Conservation (phyloP, 2,888 invertebrate genomes). For the Drosophila borborema region DNA sequence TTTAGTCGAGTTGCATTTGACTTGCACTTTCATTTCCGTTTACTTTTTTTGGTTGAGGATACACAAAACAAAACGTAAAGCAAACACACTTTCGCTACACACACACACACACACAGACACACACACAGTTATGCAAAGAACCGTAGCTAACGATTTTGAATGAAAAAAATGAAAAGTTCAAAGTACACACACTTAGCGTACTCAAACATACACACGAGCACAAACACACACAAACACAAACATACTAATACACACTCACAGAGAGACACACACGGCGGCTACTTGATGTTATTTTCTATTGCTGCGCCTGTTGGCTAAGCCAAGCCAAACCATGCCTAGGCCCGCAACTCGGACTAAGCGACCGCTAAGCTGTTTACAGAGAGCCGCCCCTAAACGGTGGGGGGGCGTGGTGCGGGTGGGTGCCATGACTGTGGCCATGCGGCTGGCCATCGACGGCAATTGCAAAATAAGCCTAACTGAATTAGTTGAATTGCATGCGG, state of each 20-base stretch:
- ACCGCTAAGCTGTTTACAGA: constrained; percentile 47
- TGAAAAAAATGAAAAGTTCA: constrained; percentile 77
- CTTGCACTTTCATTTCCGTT: neutral
- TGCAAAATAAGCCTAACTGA: constrained; percentile 15
- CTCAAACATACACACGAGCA: constrained; percentile 52
- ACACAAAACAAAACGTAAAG: constrained; percentile 72
- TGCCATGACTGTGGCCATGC: neutral
- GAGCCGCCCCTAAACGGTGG: neutral
- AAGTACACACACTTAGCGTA: constrained; percentile 74
- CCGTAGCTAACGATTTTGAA: constrained; percentile 57
- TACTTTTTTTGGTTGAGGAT: constrained; percentile 52
- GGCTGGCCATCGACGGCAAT: constrained; percentile 19
- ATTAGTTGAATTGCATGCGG: constrained; percentile 21
- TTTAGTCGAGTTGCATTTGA: neutral
- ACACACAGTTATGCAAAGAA: constrained; percentile 11
- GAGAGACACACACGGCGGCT: constrained; percentile 43
- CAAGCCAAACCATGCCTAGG: constrained; percentile 34
- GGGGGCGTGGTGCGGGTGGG: no score
- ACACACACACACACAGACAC: constrained; percentile 12
- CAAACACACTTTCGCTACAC: constrained; percentile 57
- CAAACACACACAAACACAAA: constrained; percentile 2
- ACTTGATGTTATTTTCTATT: constrained; percentile 66
- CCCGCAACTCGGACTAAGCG: constrained; percentile 42
- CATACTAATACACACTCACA: neutral
- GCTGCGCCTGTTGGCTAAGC: constrained; percentile 32